Base-by-base conservation (phyloP, 53 echinoderm and acorn worm species). In the Arbacia lixula region DNA sequence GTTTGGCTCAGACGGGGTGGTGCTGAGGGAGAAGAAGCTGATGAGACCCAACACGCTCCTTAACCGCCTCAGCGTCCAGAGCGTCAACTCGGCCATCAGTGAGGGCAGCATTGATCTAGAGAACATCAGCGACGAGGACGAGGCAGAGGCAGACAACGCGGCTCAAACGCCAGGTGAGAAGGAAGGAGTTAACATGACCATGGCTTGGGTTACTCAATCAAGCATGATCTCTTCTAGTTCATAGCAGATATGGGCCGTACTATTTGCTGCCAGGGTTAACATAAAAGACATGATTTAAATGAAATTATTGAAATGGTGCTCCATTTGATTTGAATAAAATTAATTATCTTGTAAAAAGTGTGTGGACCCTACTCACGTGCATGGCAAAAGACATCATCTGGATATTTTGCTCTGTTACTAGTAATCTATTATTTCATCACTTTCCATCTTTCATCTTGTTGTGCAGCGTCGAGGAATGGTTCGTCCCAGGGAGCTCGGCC, bases 11-110 rank as follows among this genome's bases (percentile, higher is more conserved):
- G 64, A 81, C 30, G 82, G 82, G 27, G 82, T 81, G 24, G 64
- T 81, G 42, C 31, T 81, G 29, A 62, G 82, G 40, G 82, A 81
- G 64, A 81, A 81, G 82, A 81, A 81, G 51, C 64, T 81, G 2
- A 39, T 29, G 3, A 63, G 82, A 64, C 82, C 82, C 29, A 81
- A 46, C 33, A 81, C 63, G 1, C 64, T 81, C 6, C 37, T 81
- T n/a, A 81, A 81, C 50, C 39, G 82, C 40, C 82, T 81, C 39
- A 81, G 82, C n/a, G 64, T 81, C 22, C 82, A 81, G 82, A 81
- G 82, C n/a, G 50, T 63, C 31, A 81, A 81, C 82, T 63, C 63
- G 6, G 64, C 63, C 30, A 40, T 81, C 4, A 81, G 82, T 52
- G 82, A 81, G 46, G 82, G 62, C 64, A 81, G 82, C 34, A 81